phyloP scores from a whole-genome alignment of 1,140 invertebrate genomes.

The Stenopsyche tienmushanensis region DNA sequence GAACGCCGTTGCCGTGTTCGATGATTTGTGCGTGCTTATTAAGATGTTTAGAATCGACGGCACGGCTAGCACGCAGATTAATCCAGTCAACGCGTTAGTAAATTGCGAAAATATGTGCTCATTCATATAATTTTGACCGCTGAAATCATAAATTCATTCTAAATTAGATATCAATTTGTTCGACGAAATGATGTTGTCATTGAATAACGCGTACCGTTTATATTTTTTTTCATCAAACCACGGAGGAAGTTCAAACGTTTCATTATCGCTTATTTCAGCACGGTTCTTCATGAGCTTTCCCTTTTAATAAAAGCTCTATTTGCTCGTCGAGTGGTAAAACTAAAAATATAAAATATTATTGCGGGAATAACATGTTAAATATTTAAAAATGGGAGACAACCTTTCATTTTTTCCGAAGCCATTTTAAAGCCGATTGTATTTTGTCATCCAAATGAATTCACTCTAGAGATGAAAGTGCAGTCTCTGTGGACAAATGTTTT shows the following conservation, averaged over 20 bases:
- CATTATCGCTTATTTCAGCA: slow-evolving; percentile 40
- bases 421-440: too few relatives aligned
- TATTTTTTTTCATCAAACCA: slow-evolving; percentile 61
- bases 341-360: slow-evolving; percentile 17
- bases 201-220: slow-evolving; percentile 46
- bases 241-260: slow-evolving; percentile 50
- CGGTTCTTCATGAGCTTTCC: slow-evolving; percentile 20
- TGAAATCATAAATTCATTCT: slow-evolving; percentile 43
- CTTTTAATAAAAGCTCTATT: slow-evolving; percentile 17
- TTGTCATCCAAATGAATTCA: too few relatives aligned
- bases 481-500: too few relatives aligned
- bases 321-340: slow-evolving; percentile 35
- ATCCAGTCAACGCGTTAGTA: slow-evolving; percentile 61
- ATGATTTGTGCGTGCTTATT: slow-evolving; percentile 65
- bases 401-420: too few relatives aligned
- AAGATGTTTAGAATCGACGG: slow-evolving; percentile 65
- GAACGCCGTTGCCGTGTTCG: slow-evolving; percentile 65
- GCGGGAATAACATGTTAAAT: too few relatives aligned
- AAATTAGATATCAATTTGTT: background rate
- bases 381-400: too few relatives aligned
- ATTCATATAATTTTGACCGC: slow-evolving; percentile 66
- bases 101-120: slow-evolving; percentile 62
- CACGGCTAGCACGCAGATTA: slow-evolving; percentile 63
- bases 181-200: too few relatives aligned
- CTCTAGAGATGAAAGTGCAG: too few relatives aligned